Evolutionary conservation across 2,888 invertebrate genomes (phyloP).

Genomic region (Labia minor): DNA sequence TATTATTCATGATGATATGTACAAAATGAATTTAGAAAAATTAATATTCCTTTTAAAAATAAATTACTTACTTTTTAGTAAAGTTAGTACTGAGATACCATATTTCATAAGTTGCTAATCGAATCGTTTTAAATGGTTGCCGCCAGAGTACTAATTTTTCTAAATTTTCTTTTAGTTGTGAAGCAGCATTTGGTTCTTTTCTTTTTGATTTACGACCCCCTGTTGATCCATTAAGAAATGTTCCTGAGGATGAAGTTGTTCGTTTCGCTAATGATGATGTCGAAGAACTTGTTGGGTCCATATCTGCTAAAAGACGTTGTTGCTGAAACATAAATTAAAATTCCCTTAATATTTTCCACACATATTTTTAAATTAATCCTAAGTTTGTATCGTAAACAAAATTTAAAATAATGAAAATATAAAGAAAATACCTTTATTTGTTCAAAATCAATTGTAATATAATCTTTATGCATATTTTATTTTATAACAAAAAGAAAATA

Average conservation of each 20-base stretch:
- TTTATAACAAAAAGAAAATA: too few relatives aligned
- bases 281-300: not conserved
- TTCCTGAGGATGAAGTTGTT: not conserved
- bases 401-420: too few relatives aligned
- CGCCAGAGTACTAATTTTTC: conserved; percentile 67
- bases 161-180: conserved; percentile 44
- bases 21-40: conserved; percentile 45
- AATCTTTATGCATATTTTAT: too few relatives aligned
- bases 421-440: too few relatives aligned
- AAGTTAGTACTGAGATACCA: not conserved
- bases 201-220: not conserved
- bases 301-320: not conserved
- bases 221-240: not conserved
- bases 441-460: too few relatives aligned
- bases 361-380: too few relatives aligned
- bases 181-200: not conserved
- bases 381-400: too few relatives aligned
- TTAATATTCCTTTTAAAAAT: not conserved
- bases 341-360: too few relatives aligned
- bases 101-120: conserved; percentile 36
- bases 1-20: too few relatives aligned
- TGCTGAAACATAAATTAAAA: not conserved
- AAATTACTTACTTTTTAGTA: not conserved
- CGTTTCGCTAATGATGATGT: not conserved
- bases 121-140: conserved; percentile 63